Evolutionary conservation across 2,888 invertebrate species (phyloP), one percentile per base, ranked within the genome.

Genomic region (Diogma glabrata): DNA sequence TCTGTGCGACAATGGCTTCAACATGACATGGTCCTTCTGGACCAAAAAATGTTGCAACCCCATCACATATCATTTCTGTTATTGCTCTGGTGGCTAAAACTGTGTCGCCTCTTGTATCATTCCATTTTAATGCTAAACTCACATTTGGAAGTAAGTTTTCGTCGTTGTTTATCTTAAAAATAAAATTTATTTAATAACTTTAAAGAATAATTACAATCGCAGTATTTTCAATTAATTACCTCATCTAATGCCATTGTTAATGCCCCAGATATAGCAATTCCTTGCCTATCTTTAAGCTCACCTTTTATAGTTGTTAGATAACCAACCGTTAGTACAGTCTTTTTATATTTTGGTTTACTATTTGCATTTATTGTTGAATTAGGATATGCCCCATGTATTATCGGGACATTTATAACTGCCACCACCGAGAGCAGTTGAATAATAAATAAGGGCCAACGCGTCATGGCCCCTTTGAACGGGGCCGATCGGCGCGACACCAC

Each of bases 1-100:
- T 86, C 65, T 94, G 90, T 20, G 95, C 87, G 50, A 96, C 84
- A 61, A 90, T 88, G 50, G 95, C 93, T 70, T 95, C 95, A n/a
- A 92, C 90, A 64, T 84, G 79, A 72, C 96, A 96, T 49, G 84
- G 81, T 53, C 92, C 91, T 72, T 96, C 96, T 3, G 95, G 94
- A 4, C 96, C 96, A 67, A 96, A 91, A 76, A 95, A 92, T 49
- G 89, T 93, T 26, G 86, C 82, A 51, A 92, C 89, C 49, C 88
- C 87, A 51, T 84, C 78, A 67, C 90, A 91, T 67, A 92, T 84
- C 88, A 92, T 91, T 67, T 92, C 84, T 24, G 90, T 89, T 71
- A 94, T 80, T 59, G 84, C 79, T 59, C 79, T 78, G 47, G 92
- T 92, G 55, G 91, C 85, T 58, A 79, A 73, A 61, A 90, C 83